These are phyloP conservation scores for Python bivittatus DNA, from an alignment of 2,113 vertebrate genomes.

Conservation along the genomic window DNA sequence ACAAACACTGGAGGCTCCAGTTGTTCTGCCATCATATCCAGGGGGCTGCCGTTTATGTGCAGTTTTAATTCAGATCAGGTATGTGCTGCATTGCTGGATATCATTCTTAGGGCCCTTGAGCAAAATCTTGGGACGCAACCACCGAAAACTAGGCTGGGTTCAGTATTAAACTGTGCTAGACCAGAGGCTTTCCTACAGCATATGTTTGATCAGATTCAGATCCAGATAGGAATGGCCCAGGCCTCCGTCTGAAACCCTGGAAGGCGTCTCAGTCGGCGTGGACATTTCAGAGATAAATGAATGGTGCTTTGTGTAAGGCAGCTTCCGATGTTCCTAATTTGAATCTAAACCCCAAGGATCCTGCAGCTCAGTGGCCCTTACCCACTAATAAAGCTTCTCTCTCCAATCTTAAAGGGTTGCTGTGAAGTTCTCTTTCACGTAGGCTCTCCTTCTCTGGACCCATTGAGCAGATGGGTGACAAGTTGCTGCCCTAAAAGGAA, in stretches of 20 bases:
- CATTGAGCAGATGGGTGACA: slow-evolving; percentile 78
- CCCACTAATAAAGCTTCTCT: slow-evolving; percentile 91
- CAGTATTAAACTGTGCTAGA: not conserved
- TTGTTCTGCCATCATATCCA: too few species aligned
- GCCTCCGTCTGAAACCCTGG: not conserved
- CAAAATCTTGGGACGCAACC: not conserved
- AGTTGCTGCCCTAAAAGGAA: slow-evolving; percentile 69
- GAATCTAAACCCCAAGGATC: not conserved
- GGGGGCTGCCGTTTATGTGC: too few species aligned
- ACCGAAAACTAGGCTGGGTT: not conserved
- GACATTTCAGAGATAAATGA: too few species aligned
- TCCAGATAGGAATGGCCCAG: not conserved
- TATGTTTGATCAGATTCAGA: not conserved
- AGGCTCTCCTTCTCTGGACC: slow-evolving; percentile 87
- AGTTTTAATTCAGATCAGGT: not conserved
- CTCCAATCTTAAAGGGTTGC: slow-evolving; percentile 86
- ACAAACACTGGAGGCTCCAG: not conserved
- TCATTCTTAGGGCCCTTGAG: not conserved
- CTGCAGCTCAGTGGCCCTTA: slow-evolving; percentile 63
- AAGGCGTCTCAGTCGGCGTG: not conserved
- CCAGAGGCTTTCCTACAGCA: too few species aligned
- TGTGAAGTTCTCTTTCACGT: slow-evolving; percentile 76
- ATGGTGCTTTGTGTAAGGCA: not conserved
- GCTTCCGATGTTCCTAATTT: not conserved
- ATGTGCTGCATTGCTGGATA: not conserved